Evolutionary conservation across 1,140 invertebrate genomes (phyloP).

Genomic region (Drosophila setifemur): DNA sequence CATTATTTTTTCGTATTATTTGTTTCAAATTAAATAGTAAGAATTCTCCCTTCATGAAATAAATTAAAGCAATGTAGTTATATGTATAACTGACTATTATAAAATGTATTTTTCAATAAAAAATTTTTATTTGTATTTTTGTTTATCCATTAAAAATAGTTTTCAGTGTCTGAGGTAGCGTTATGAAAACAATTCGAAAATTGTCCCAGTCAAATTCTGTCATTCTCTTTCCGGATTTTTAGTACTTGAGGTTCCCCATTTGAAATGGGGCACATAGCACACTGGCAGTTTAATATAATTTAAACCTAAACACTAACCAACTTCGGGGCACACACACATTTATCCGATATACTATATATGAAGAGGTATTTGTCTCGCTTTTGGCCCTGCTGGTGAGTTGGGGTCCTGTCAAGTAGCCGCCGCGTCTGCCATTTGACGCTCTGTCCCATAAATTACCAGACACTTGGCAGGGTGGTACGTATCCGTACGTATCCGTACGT

Average conservation of each 20-base stretch:
- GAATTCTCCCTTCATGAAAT: too few species aligned
- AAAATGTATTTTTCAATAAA: too few species aligned
- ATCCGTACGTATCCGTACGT: too few species aligned
- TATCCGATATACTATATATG: conserved; percentile 21
- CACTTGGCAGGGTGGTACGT: conserved; percentile 65
- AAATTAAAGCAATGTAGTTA: too few species aligned
- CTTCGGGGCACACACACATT: conserved; percentile 24
- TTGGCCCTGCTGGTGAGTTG: conserved; percentile 32
- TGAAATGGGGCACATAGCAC: conserved; percentile 75
- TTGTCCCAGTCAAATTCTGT: background rate
- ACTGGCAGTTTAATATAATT: conserved; percentile 77
- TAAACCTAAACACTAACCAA: conserved; percentile 73
- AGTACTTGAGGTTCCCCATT: conserved; percentile 18
- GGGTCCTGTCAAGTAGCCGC: conserved; percentile 68
- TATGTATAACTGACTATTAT: too few species aligned
- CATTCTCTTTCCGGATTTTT: background rate
- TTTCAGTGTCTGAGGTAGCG: conserved; percentile 41
- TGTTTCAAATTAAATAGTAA: too few species aligned
- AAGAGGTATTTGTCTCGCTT: conserved; percentile 31
- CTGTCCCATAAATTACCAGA: conserved; percentile 65
- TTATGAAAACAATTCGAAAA: conserved; percentile 66
- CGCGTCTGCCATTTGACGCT: conserved; percentile 73
- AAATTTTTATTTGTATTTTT: background rate
- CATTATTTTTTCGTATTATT: too few species aligned
- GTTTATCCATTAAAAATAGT: background rate